Percentiles rank a stretch among this genome's conserved stretches.
Evolutionary conservation across 2,797 vertebrate species (phyloP).

Genomic region (Diceros bicornis): DNA sequence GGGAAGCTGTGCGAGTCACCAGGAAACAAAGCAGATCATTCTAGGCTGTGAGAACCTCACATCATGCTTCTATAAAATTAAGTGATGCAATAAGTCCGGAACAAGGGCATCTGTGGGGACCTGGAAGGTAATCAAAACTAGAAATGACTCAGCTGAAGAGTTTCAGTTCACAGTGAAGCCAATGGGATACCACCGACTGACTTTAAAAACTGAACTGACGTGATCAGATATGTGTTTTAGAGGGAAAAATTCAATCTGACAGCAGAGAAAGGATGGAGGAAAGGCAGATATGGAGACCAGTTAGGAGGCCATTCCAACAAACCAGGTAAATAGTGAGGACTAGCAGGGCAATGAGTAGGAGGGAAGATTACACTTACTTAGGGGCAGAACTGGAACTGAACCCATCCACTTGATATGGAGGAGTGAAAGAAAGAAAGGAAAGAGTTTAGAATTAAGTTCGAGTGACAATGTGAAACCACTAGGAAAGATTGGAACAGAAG

Average conservation of each 20-base stretch:
- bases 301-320: background rate
- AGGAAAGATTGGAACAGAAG: background rate
- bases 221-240: background rate
- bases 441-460: background rate
- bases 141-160: background rate
- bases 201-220: background rate
- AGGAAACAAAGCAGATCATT: background rate
- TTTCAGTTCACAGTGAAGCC: background rate
- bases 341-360: rapidly evolving
- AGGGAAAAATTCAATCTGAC: background rate
- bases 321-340: background rate
- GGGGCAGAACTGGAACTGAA: background rate
- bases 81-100: background rate
- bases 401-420: background rate
- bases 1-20: background rate
- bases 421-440: background rate
- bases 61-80: background rate
- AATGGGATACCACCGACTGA: background rate
- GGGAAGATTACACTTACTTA: background rate
- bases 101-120: background rate
- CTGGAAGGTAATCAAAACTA: background rate
- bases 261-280: background rate
- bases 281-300: background rate
- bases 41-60: background rate
- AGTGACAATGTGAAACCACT: background rate